Evolutionary conservation across 2,797 vertebrate genomes (phyloP).

Genomic region (Melopsittacus undulatus): DNA sequence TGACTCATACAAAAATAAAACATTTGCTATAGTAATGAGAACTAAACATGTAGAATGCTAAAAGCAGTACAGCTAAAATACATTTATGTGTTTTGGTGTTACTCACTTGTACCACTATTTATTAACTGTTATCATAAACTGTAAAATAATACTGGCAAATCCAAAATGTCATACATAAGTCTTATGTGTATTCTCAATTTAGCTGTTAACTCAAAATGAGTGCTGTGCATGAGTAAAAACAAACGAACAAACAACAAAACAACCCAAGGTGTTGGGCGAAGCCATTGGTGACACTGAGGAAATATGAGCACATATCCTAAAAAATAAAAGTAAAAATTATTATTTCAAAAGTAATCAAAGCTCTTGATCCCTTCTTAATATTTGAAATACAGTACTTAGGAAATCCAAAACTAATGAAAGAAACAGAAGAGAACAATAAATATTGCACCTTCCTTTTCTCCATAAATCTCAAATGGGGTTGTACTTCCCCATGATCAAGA

Average conservation of each 20-base stretch:
- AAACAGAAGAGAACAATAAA: neutral
- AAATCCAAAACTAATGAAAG: neutral
- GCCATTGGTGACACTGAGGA: neutral
- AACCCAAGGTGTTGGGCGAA: neutral
- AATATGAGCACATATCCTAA: neutral
- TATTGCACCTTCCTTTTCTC: neutral
- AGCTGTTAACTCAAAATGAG: neutral
- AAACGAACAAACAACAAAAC: neutral
- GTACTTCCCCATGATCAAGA: neutral
- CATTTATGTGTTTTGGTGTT: neutral
- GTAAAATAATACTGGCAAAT: neutral
- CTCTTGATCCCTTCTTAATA: neutral
- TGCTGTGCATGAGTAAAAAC: neutral
- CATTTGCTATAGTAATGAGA: neutral
- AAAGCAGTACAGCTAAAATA: neutral
- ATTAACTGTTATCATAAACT: neutral
- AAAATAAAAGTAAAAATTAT: neutral
- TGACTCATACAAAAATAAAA: neutral
- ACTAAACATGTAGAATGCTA: neutral
- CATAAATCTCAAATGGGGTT: neutral
- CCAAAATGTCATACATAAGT: neutral
- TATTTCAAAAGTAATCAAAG: neutral
- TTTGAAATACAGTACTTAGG: neutral
- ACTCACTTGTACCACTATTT: neutral
- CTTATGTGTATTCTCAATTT: neutral